Evolutionary conservation across 2,113 vertebrate genomes (phyloP), one percentile per base, ranked within the genome.

Genomic region (Conger conger): DNA sequence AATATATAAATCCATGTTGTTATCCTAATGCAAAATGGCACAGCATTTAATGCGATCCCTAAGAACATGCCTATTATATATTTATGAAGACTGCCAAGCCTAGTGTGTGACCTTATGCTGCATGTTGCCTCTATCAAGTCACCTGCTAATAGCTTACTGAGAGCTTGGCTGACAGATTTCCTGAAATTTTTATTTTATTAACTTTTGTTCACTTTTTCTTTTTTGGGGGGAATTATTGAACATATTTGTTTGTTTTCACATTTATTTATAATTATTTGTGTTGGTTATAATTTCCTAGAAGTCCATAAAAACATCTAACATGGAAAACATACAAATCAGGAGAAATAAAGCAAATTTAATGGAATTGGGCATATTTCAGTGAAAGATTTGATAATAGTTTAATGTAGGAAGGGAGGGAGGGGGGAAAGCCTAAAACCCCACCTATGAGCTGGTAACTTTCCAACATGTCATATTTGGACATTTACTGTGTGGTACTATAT

Each of bases 31-130:
- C 57, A 85, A 81, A 81, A 63, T 36, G 79, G 37, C 79, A 36
- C 40, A 68, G 27, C 78, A 81, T 85, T 82, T 54, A 79, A 17
- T 86, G 37, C 3, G 73, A 76, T 45, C 53, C 80, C 27, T 57
- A 33, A 37, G 45, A 79, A 35, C 36, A 13, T 83, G 30, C 42
- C 38, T 83, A 9, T 83, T 50, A 76, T 23, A 85, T 33, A 63
- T 88, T 91, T 63, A 85, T 81, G 90, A 92, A 96, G 96, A 97
- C 96, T 97, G 96, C 96, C 93, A 97, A 96, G 91, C 95, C 95
- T 95, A 94, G 91, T 91, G 73, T 90, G 85, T 86, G 5, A 90
- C 79, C 89, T 93, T 86, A 90, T 88, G 89, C 93, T 96, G 96
- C 96, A 97, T 97, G 96, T 93, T 89, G 94, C 93, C 93, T 93